phyloP scores from a whole-genome alignment of 2,888 invertebrate genomes.

The Tetropium fuscum region DNA sequence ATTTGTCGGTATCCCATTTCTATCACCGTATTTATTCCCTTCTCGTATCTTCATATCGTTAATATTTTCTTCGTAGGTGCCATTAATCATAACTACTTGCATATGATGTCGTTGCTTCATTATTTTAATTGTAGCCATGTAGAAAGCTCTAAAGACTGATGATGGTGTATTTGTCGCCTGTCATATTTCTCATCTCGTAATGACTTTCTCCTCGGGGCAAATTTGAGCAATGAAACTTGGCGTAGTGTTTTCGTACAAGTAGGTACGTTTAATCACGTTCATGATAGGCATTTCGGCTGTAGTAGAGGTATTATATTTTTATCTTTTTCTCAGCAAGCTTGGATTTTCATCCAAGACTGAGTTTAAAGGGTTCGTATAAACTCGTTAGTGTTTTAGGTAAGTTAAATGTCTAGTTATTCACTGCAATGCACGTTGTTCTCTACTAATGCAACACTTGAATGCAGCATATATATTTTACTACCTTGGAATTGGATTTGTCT shows the following conservation, averaged over 20 bases:
- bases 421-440: no score
- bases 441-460: no score
- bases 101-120: slow-evolving; percentile 53
- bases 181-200: slow-evolving; percentile 46
- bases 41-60: slow-evolving; percentile 49
- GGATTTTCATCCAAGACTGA: no score
- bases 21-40: slow-evolving; percentile 40
- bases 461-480: no score
- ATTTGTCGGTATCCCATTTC: slow-evolving; percentile 32
- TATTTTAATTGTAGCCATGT: slow-evolving; percentile 57
- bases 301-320: no score
- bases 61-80: slow-evolving; percentile 36
- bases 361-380: no score
- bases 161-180: slow-evolving; percentile 52
- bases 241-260: neutral
- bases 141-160: slow-evolving; percentile 52
- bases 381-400: no score
- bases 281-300: neutral
- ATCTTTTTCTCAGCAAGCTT: no score
- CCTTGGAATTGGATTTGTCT: no score
- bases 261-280: slow-evolving; percentile 2
- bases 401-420: no score
- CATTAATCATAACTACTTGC: slow-evolving; percentile 23
- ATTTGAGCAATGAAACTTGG: neutral
- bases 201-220: slow-evolving; percentile 34